Base-by-base conservation (phyloP, 2,797 vertebrate species). In the Pyrrhura leucotis region DNA sequence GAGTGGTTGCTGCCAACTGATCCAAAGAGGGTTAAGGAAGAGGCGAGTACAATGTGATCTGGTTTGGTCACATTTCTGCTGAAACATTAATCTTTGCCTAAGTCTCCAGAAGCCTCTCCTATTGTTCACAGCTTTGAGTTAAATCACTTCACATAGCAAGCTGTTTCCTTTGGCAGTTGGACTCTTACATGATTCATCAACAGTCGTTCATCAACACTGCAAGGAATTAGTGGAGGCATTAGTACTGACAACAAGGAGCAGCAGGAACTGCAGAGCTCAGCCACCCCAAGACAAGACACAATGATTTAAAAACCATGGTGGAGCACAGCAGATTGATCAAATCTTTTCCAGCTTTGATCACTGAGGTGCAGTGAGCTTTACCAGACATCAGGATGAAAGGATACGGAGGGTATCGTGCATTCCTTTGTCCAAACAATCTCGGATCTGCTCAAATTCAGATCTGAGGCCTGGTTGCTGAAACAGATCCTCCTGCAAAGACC, bases 401-500 rank as follows among this genome's bases (percentile, higher is more conserved):
- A 99, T 99, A 99, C 99, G 39, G 28, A 99, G 98, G 33, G 98
- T 98, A 78, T 99, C 99, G 3, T 98, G 98, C 89, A 98, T 98
- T 87, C 99, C 99, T 17, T 98, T 99, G 97, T 99, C 99, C 94
- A 99, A 98, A 94, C 98, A 99, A 93, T 99, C 99, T 69, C 99
- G 98, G 96, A 99, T 99, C 86, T 98, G 98, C 90, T 98, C 98
- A 98, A 99, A 99, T 97, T 99, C 99, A 5, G 95, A 98, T 63
- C 98, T 98, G 73, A 99, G 98, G 61, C 99, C 99, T 61, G 99
- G 99, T 74, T 99, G 99, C 96, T 99, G 99, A 97, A 99, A 99
- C 74, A 99, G 97, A 95, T 99, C 99, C 97, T 99, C 99, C 99
- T 99, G 97, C 56, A 98, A 98, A 95, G 77, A 77, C 5, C 29